These are phyloP conservation scores for Porites cylindrica DNA, from an alignment of 92 coral and sea anemone genomes.

Conservation along the genomic window DNA sequence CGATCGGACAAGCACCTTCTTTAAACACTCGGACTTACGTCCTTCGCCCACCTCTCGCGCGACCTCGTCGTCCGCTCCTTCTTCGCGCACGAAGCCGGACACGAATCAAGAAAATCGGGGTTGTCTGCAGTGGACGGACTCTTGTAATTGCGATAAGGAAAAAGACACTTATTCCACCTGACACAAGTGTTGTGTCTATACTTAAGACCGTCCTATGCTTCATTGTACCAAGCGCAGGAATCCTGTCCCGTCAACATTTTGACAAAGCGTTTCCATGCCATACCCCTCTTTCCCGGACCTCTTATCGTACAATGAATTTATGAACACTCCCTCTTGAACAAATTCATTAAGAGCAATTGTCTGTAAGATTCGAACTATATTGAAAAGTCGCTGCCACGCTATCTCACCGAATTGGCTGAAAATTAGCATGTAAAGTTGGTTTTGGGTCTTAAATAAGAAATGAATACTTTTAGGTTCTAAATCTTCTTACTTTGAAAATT, in stretches of 20 bases:
- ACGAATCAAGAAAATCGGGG: neutral
- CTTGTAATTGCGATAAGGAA: neutral
- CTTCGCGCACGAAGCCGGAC: neutral
- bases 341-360: too few relatives aligned
- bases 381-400: too few relatives aligned
- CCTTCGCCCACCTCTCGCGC: neutral
- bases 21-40: conserved; percentile 1
- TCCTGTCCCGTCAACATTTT: neutral
- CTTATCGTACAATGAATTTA: neutral
- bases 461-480: too few relatives aligned
- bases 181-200: neutral
- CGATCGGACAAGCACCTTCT: neutral
- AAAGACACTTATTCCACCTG: neutral
- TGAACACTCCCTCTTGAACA: too few relatives aligned
- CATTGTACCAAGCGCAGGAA: neutral
- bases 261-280: neutral
- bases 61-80: neutral
- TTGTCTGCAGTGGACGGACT: neutral
- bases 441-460: too few relatives aligned
- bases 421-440: too few relatives aligned
- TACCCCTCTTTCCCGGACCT: neutral
- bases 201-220: neutral
- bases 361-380: too few relatives aligned
- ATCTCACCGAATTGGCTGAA: too few relatives aligned
- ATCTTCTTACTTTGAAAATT: too few relatives aligned